Conservation (phyloP, 2,888 invertebrate genomes). For the Microctonus aethiopoides region DNA sequence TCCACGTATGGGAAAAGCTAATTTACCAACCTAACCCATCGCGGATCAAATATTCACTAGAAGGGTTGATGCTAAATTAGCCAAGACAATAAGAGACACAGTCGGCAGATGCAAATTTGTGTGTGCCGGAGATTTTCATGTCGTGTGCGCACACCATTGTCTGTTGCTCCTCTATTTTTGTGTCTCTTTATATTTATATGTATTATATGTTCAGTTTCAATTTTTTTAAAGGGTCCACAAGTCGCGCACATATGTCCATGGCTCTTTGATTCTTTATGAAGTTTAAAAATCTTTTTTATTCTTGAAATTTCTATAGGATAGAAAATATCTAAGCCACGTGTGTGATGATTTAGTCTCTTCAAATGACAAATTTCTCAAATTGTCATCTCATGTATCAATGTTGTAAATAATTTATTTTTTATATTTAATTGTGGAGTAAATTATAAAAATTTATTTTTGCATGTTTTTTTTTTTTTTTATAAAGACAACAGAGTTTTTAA, state of each 20-base stretch:
- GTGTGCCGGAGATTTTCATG: conserved; percentile 46
- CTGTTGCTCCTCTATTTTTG: conserved; percentile 20
- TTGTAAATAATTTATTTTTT: neutral
- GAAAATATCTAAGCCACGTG: neutral
- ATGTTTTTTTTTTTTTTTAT: too few species aligned
- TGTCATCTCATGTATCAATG: neutral
- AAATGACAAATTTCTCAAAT: too few species aligned
- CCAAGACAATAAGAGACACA: conserved; percentile 61
- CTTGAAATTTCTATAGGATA: conserved; percentile 11
- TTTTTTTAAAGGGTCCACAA: conserved; percentile 50
- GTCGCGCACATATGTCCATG: conserved; percentile 34
- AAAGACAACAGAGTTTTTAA: conserved; percentile 6
- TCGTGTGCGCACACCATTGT: conserved; percentile 51
- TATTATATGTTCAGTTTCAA: conserved; percentile 49
- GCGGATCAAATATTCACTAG: conserved; percentile 43
- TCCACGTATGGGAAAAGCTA: conserved; percentile 25
- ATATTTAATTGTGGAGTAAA: neutral
- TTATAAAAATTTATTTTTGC: neutral
- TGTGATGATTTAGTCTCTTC: neutral
- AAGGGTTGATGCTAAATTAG: conserved; percentile 60
- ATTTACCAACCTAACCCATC: conserved; percentile 18
- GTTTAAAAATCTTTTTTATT: conserved; percentile 4
- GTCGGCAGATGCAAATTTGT: conserved; percentile 65
- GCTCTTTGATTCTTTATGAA: conserved; percentile 14
- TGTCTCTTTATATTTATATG: too few species aligned